These are phyloP conservation scores for Drosophila ercepeae DNA, from an alignment of 1,140 invertebrate genomes.

Conservation along the genomic window DNA sequence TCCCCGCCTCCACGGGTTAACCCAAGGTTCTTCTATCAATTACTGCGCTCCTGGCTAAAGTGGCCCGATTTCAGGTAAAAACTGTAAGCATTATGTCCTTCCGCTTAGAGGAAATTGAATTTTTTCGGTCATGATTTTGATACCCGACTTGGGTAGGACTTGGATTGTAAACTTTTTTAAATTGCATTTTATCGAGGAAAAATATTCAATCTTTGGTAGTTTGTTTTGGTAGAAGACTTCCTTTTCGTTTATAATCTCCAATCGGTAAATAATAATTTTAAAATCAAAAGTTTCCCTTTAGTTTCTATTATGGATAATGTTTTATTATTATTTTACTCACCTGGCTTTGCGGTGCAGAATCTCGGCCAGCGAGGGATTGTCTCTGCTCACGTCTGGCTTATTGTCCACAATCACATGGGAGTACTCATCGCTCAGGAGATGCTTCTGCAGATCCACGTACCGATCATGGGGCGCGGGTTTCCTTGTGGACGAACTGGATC, in stretches of 20 bases:
- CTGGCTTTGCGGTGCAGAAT: slow-evolving; percentile 86
- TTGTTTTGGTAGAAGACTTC: too few species aligned
- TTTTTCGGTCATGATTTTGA: slow-evolving; percentile 45
- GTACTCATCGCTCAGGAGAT: slow-evolving; percentile 67
- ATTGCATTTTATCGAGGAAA: not conserved
- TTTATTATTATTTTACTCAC: slow-evolving; percentile 83
- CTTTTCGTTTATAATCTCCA: too few species aligned
- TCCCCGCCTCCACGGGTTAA: not conserved
- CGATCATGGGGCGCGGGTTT: slow-evolving; percentile 84
- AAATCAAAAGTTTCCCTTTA: too few species aligned
- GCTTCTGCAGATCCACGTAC: slow-evolving; percentile 85
- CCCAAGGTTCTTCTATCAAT: slow-evolving; percentile 36
- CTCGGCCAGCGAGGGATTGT: slow-evolving; percentile 88
- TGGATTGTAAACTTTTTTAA: not conserved
- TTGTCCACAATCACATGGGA: slow-evolving; percentile 83
- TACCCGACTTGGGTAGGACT: not conserved
- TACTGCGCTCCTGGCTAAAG: slow-evolving; percentile 43
- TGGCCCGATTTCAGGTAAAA: slow-evolving; percentile 45
- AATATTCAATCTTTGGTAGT: not conserved
- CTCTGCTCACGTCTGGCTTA: slow-evolving; percentile 83
- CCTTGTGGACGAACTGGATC: slow-evolving; percentile 44
- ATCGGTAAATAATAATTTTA: too few species aligned
- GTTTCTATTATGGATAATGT: not conserved
- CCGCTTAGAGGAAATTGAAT: slow-evolving; percentile 76
- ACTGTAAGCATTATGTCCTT: slow-evolving; percentile 74